Conservation (phyloP, 2,888 invertebrate species). For the Mythimna albipuncta region DNA sequence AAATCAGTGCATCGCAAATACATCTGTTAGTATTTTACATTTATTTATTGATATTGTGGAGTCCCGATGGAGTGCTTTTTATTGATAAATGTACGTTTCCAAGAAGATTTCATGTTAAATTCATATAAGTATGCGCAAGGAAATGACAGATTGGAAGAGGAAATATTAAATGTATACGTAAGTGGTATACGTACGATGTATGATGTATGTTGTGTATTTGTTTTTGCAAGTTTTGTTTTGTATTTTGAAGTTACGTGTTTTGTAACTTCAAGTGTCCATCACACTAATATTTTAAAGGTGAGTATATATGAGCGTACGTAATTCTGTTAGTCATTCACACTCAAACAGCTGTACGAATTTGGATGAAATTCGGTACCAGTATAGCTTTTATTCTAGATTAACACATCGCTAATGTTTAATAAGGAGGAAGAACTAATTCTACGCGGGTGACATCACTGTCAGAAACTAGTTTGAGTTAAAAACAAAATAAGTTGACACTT, state of each 20-base stretch:
- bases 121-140: conserved; percentile 28
- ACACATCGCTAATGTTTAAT: too few relatives aligned
- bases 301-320: too few relatives aligned
- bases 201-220: neutral
- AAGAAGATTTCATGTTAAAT: conserved; percentile 35
- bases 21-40: conserved; percentile 4
- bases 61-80: conserved; percentile 1
- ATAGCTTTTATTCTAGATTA: too few relatives aligned
- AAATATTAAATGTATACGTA: conserved; percentile 1
- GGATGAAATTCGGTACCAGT: too few relatives aligned
- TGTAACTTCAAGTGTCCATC: neutral
- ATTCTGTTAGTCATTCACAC: too few relatives aligned
- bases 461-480: too few relatives aligned
- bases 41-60: conserved; percentile 26
- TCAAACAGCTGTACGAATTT: too few relatives aligned
- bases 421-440: too few relatives aligned
- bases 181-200: too few relatives aligned
- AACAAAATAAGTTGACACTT: too few relatives aligned
- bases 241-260: neutral
- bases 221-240: neutral
- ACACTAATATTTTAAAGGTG: too few relatives aligned
- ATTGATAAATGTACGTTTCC: conserved; percentile 7
- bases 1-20: conserved; percentile 17
- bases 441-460: too few relatives aligned
- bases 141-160: conserved; percentile 37